Evolutionary conservation across 1,140 invertebrate species (phyloP).

Genomic region (Sitobion miscanthi): DNA sequence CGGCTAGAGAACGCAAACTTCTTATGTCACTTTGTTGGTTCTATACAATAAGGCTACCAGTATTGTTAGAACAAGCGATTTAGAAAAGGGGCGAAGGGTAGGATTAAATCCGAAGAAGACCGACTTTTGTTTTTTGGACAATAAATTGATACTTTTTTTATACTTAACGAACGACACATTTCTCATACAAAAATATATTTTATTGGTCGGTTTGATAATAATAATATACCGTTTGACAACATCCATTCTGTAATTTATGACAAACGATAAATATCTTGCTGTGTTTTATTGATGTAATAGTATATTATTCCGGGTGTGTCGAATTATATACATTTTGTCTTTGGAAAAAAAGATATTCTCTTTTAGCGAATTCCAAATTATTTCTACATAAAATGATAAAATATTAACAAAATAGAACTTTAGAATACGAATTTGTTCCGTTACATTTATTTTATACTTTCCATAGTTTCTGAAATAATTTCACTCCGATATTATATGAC

Average conservation of each 20-base stretch:
- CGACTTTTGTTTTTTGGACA: background rate
- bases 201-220: background rate
- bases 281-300: background rate
- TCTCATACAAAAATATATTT: constrained; percentile 11
- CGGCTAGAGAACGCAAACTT: background rate
- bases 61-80: background rate
- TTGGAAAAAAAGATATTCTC: background rate
- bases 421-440: background rate
- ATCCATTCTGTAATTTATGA: background rate
- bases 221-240: background rate
- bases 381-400: background rate
- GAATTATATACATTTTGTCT: background rate
- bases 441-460: background rate
- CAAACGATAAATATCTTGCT: background rate
- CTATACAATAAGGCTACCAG: background rate
- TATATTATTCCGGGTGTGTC: background rate
- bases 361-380: background rate
- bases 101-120: background rate
- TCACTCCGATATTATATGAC: background rate
- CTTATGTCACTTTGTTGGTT: constrained; percentile 1
- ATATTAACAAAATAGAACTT: background rate
- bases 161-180: background rate
- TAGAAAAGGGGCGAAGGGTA: background rate
- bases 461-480: background rate
- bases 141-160: constrained; percentile 4